Evolutionary conservation across 2,888 invertebrate genomes (phyloP), one percentile per base, ranked within the genome.

Genomic region (Brachyptera putata): DNA sequence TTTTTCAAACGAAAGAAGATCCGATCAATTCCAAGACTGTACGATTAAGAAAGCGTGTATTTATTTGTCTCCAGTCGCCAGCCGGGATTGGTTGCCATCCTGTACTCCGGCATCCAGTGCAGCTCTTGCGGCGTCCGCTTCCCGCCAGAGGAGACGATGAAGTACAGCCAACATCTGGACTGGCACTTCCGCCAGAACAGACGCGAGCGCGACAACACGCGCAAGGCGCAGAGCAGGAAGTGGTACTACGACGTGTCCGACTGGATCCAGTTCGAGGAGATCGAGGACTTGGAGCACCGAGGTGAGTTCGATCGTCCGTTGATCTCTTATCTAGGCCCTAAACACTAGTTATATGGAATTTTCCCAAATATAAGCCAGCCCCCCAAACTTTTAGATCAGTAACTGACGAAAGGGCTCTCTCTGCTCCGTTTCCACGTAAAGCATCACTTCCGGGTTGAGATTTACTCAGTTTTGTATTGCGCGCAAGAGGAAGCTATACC

Each of bases 171-270:
- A 73, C 99, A 99, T 77, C 82, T 98, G 62, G 98, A 99, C 78
- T 98, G 98, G 97, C 99, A 99, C 78, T 98, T 98, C 78, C 79
- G 95, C 0, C 92, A 94, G 75, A 98, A 98, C 78, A 79, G 94
- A 1, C 81, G 88, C 58, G 94, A 93, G 68, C 84, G 93, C 65
- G 92, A 92, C 71, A 89, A 90, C 0, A 86, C 88, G 0, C 80
- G 91, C 11, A 86, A 91, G 56, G 90, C 92, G 0, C 88, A 89
- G 69, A 87, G 87, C 25, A 79, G 96, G 2, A 84, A 86, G 69
- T 96, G 95, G 94, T 95, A 91, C 75, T 95, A 94, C 72, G 87
- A 89, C 69, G 79, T 89, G 25, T 81, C 86, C 60, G 95, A 95
- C 76, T 96, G 96, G 96, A 84, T 92, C 71, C 91, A 92, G 74